These are phyloP conservation scores for Esperia sulphurella DNA, from an alignment of 2,888 invertebrate species.

Conservation along the genomic window DNA sequence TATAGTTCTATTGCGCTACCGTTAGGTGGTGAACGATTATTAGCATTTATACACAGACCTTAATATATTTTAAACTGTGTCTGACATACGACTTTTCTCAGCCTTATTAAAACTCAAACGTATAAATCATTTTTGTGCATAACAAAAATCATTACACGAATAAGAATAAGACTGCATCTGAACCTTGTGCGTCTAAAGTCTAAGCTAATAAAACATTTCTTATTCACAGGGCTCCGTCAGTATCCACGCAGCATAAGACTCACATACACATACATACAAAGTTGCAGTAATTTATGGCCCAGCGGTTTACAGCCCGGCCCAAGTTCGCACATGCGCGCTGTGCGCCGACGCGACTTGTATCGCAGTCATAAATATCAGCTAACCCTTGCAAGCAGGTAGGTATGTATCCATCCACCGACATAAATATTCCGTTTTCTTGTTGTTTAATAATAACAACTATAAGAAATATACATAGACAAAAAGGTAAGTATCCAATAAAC, in stretches of 20 bases:
- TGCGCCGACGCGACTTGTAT: conserved; percentile 40
- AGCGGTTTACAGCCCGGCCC: conserved; percentile 56
- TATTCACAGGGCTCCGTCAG: conserved; percentile 34
- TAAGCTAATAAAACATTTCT: conserved; percentile 13
- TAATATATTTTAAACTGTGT: too few relatives aligned
- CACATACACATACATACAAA: conserved; percentile 51
- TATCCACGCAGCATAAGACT: conserved; percentile 23
- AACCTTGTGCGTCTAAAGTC: background rate
- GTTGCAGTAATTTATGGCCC: conserved; percentile 69
- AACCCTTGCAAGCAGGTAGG: conserved; percentile 54
- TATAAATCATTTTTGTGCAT: too few relatives aligned
- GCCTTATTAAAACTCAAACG: too few relatives aligned
- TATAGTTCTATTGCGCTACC: too few relatives aligned
- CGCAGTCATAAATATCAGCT: conserved; percentile 57
- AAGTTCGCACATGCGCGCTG: conserved; percentile 64
- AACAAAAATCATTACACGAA: background rate
- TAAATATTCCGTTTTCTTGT: conserved; percentile 18
- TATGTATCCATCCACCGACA: conserved; percentile 22
- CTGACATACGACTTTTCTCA: too few relatives aligned
- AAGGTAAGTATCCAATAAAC: too few relatives aligned
- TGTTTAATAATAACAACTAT: background rate
- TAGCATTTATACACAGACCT: too few relatives aligned
- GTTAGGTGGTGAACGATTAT: too few relatives aligned
- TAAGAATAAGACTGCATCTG: background rate
- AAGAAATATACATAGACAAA: background rate